Evolutionary conservation across 2,113 vertebrate species (phyloP).

Genomic region (Neofelis nebulosa): DNA sequence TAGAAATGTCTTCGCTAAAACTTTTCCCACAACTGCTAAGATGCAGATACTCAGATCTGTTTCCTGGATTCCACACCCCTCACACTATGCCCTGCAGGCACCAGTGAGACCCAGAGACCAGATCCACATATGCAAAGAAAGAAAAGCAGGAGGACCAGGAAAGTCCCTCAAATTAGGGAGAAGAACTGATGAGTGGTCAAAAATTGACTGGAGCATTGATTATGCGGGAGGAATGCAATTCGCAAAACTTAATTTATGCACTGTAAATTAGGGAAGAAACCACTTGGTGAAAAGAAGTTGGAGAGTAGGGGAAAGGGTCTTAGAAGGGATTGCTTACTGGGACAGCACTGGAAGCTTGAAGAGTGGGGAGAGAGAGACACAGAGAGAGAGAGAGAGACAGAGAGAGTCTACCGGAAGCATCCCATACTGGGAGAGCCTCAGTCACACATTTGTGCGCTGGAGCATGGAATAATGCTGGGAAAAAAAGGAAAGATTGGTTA

Average conservation of each 20-base stretch:
- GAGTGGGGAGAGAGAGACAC: not conserved
- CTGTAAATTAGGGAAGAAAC: not conserved
- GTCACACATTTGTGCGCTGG: not conserved
- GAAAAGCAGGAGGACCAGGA: not conserved
- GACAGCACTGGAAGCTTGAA: not conserved
- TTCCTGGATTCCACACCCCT: not conserved
- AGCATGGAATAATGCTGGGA: not conserved
- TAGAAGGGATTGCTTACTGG: not conserved
- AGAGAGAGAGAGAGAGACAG: not conserved
- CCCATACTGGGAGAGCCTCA: not conserved
- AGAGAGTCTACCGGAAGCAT: no score
- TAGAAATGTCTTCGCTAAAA: not conserved
- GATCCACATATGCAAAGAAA: not conserved
- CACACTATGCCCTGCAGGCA: not conserved
- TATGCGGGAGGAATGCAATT: not conserved
- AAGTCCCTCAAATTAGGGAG: not conserved
- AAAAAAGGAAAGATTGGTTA: not conserved
- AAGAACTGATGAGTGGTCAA: not conserved
- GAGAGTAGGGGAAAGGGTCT: not conserved
- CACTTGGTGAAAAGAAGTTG: not conserved
- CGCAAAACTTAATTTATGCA: not conserved
- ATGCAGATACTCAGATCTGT: not conserved
- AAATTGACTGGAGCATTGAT: not conserved
- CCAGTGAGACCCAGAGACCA: not conserved
- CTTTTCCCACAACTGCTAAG: not conserved